Evolutionary conservation across 2,797 vertebrate species (phyloP), one percentile per base, ranked within the genome.

Genomic region (Parauchenoglanis punctatus): DNA sequence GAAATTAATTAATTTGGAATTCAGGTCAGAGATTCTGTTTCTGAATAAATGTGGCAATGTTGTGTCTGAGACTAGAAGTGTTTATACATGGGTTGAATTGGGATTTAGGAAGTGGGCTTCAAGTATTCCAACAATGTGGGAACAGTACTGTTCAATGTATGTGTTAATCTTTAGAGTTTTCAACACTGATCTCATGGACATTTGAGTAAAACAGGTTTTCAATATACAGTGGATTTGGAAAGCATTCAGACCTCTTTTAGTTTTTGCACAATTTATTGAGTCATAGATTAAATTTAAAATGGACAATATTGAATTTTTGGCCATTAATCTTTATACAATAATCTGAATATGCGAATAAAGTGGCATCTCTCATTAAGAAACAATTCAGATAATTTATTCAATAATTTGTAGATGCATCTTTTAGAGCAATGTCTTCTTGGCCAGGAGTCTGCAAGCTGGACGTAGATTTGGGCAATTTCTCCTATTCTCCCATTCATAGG

Each of bases 1-100:
- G 63, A 58, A 85, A 88, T 83, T 72, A 85, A 87, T 86, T 89
- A 83, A 87, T 86, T 73, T 70, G 23, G 82, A 82, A 31, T 54
- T 17, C 15, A 67, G 44, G 44, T 68, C 46, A 63, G 54, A 75
- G 87, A 81, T 59, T 89, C 58, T 12, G 23, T 12, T 80, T 58
- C 18, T 73, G 82, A 77, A 84, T 44, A 58, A 78, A 84, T 25
- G 49, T 85, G 81, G 80, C 10, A 4, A 1, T 61, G 15, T 68
- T 80, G 65, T 68, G 54, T 40, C 35, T 58, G 65, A 58, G 56
- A n/a, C 46, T 67, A 52, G 83, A 75, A 40, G 46, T 65, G n/a
- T 65, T 82, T 82, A 52, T 25, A 49, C 13, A 58, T 58, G 58
- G 20, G 7, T 61, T 44, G 61, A 81, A 40, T 13, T 63, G 58